These are phyloP conservation scores for Heterohyrax brucei DNA, from an alignment of 2,797 vertebrate species.

Conservation along the genomic window DNA sequence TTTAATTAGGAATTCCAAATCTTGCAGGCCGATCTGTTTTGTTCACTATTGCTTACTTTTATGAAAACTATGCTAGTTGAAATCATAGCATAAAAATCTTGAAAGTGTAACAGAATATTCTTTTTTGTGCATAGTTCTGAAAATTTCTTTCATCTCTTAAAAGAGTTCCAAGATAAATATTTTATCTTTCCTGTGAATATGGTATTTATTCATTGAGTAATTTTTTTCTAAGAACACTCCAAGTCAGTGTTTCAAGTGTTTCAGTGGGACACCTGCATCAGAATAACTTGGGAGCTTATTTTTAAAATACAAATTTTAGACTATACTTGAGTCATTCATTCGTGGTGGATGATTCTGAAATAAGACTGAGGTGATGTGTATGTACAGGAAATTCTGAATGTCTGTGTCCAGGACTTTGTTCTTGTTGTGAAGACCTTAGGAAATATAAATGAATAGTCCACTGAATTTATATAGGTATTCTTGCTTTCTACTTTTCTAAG, in stretches of 20 bases:
- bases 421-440: slow-evolving; percentile 49
- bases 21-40: slow-evolving; percentile 53
- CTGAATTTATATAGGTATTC: not conserved
- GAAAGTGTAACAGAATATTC: slow-evolving; percentile 4
- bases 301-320: slow-evolving; percentile 56
- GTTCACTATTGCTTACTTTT: slow-evolving; percentile 8
- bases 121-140: slow-evolving; percentile 34
- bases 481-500: slow-evolving; percentile 42
- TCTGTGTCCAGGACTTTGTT: slow-evolving; percentile 56
- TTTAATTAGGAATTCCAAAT: slow-evolving; percentile 34
- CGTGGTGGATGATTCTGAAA: slow-evolving; percentile 52
- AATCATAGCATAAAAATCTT: slow-evolving; percentile 34
- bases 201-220: slow-evolving; percentile 58
- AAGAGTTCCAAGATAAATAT: slow-evolving; percentile 56
- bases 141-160: slow-evolving; percentile 63
- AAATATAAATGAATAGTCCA: slow-evolving; percentile 31
- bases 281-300: slow-evolving; percentile 32
- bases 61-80: slow-evolving; percentile 57
- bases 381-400: slow-evolving; percentile 61
- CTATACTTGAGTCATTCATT: slow-evolving; percentile 39
- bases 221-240: slow-evolving; percentile 47
- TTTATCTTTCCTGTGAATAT: slow-evolving; percentile 54
- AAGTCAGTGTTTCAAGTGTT: slow-evolving; percentile 24
- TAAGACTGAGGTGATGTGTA: slow-evolving; percentile 28
- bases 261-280: not conserved